phyloP scores from a whole-genome alignment of 2,797 vertebrate genomes.

The Yasuhikotakia modesta region DNA sequence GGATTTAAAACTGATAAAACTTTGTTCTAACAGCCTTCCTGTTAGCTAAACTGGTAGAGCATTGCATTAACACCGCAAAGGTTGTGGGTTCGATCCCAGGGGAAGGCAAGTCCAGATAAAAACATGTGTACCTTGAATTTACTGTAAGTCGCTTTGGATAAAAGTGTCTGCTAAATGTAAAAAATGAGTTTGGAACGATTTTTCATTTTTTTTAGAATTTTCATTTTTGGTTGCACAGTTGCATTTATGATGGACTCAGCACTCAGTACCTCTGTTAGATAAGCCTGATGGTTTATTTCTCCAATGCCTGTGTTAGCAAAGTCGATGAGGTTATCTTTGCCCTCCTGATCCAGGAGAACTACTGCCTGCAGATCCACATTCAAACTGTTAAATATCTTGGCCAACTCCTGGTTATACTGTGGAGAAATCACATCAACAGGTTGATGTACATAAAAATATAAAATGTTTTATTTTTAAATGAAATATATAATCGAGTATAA shows the following conservation, averaged over 20 bases:
- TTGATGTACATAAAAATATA: neutral
- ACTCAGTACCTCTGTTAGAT: constrained; percentile 82
- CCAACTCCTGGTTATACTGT: constrained; percentile 85
- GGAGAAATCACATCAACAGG: constrained; percentile 10
- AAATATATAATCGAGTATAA: too few species aligned
- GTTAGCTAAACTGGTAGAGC: too few species aligned
- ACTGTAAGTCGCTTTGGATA: too few species aligned
- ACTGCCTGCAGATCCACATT: constrained; percentile 81
- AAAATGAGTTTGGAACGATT: too few species aligned
- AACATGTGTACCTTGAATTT: too few species aligned
- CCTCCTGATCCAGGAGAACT: constrained; percentile 81
- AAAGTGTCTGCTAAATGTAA: too few species aligned
- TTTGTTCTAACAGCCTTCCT: neutral
- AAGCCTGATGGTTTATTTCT: constrained; percentile 79
- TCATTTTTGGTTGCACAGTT: too few species aligned
- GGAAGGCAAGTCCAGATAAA: too few species aligned
- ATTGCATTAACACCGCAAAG: too few species aligned
- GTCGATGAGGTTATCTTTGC: constrained; percentile 83
- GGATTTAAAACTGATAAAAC: neutral
- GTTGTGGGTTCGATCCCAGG: too few species aligned
- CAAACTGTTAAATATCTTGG: constrained; percentile 79
- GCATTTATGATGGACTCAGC: neutral
- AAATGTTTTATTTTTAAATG: neutral
- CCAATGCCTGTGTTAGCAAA: constrained; percentile 85
- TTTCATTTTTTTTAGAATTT: too few species aligned